Base-by-base conservation (phyloP, 2,888 invertebrate genomes). In the Phasia obesa region DNA sequence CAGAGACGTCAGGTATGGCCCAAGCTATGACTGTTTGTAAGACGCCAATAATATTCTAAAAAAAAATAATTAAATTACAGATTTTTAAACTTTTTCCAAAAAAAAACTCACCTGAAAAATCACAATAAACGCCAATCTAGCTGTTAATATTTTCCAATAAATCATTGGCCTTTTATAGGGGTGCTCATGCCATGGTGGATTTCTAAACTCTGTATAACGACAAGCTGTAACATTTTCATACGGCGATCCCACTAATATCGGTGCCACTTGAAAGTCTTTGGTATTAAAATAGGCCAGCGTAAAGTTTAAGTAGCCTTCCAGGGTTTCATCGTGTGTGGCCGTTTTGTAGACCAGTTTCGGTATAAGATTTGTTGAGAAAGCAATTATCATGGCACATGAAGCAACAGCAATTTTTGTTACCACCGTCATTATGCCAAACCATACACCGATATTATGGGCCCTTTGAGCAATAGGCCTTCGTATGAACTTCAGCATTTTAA, bases 341-440 rank as follows among this genome's bases (percentile, higher is more conserved):
- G 87, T 86, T 85, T 83, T 88, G 89, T 96, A 97, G 25, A 96
- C 94, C 81, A 96, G 88, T 87, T 94, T 94, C 19, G 96, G 96
- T 87, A 97, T 95, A 88, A 96, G 94, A 90, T 96, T 95, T 0
- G 96, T 96, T 11, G 97, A 96, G 91, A 97, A 95, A 47, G 97
- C 96, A 87, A 97, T 96, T 84, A 96, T 95, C 88, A 95, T 93
- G 76, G 95, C 95, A 91, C 96, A 97, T 0, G 96, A 95, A 15
- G 95, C 93, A 4, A 96, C 95, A 9, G 96, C 94, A 79, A 97
- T 93, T 86, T 95, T 94, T 19, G 96, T 95, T 6, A 97, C 92
- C 5, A 94, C 93, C 85, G 95, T 94, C 89, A 97, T 92, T 57
- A 97, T 96, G 78, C 93, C 93, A 87, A 94, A 94, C 96, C 96